A percentile compares a stretch with the other conserved stretches of the same genome.
Conservation (phyloP, 2,888 invertebrate genomes). For the Calameuta filiformis region DNA sequence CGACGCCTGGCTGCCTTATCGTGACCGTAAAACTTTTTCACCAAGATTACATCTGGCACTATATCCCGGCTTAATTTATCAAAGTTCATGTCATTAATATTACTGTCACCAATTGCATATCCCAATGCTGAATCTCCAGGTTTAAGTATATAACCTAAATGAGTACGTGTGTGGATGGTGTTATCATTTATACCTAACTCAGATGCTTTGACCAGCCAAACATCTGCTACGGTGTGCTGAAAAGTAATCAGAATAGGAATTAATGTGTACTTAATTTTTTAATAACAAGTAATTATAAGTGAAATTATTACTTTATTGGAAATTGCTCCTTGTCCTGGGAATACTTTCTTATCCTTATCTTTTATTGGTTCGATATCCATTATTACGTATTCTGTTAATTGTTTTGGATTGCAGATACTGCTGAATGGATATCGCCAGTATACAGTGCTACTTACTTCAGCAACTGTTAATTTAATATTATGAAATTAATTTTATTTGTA, state of each 20-base stretch:
- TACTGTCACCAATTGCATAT: slow-evolving; percentile 89
- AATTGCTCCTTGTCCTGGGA: slow-evolving; percentile 89
- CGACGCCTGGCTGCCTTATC: slow-evolving; percentile 78
- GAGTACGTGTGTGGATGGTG: slow-evolving; percentile 88
- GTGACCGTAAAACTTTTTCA: slow-evolving; percentile 86
- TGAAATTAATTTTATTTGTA: background rate
- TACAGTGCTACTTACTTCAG: slow-evolving; percentile 81
- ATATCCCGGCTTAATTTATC: slow-evolving; percentile 79
- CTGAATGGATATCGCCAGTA: slow-evolving; percentile 92
- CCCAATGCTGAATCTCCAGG: slow-evolving; percentile 94
- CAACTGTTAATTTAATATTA: slow-evolving; percentile 70
- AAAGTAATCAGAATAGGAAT: background rate
- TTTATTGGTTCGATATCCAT: slow-evolving; percentile 91
- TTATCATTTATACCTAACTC: slow-evolving; percentile 86
- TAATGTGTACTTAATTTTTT: background rate
- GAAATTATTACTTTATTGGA: slow-evolving; percentile 74
- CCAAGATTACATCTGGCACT: slow-evolving; percentile 93
- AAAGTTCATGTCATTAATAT: slow-evolving; percentile 89
- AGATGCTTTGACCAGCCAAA: slow-evolving; percentile 91
- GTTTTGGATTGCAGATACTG: slow-evolving; percentile 89
- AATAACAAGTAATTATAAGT: background rate
- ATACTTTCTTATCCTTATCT: slow-evolving; percentile 79
- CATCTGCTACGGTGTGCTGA: slow-evolving; percentile 88
- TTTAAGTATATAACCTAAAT: slow-evolving; percentile 92
- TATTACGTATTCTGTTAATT: slow-evolving; percentile 90